A percentile compares a stretch with the other conserved stretches of the same genome.
These are phyloP conservation scores for rabbit (Oryctolagus cuniculus) DNA, from an alignment of 2,113 vertebrate genomes.

Conservation along the genomic window mOryCun1.1 NC_091453.1:57846001-57846500, in stretches of 20 bases:
- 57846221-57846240: background rate
- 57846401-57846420: background rate
- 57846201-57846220: background rate
- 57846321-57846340: background rate
- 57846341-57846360: background rate
- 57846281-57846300: background rate
- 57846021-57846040: background rate
- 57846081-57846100: background rate
- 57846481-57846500: background rate
- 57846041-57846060: background rate
- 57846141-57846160: conserved; percentile 45
- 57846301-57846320: background rate
- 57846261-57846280: background rate
- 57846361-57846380: no score
- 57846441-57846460: background rate
- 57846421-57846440: background rate
- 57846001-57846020: background rate
- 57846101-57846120: conserved; percentile 3
- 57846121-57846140: conserved; percentile 18
- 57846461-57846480: background rate
- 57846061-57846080: background rate
- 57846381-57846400: background rate
- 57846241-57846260: background rate
- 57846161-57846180: background rate
- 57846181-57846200: background rate